A percentile compares a stretch with the other conserved stretches of the same genome.
Conservation (phyloP, 2,797 vertebrate species). For the Myiotriccus ornatus region DNA sequence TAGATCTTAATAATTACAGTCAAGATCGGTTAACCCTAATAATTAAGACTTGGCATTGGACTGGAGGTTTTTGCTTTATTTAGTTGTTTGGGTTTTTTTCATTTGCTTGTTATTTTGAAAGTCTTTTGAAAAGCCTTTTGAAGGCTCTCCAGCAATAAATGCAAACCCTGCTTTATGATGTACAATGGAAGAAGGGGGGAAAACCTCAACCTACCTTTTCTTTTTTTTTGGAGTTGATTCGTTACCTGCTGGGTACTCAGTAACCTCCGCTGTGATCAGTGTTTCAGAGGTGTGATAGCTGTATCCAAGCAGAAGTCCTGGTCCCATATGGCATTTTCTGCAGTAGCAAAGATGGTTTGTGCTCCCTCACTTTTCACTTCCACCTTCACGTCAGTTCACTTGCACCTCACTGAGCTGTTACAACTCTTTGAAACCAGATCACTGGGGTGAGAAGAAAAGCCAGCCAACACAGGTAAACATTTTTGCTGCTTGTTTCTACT, state of each 20-base stretch:
- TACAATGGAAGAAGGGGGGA: neutral
- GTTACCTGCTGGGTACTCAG: neutral
- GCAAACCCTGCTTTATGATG: neutral
- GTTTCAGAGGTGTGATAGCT: neutral
- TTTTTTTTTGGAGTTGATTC: neutral
- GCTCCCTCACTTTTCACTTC: neutral
- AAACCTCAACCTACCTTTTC: neutral
- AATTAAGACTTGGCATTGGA: neutral
- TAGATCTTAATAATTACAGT: neutral
- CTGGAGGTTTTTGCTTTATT: neutral
- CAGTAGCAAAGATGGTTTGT: neutral
- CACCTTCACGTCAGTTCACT: neutral
- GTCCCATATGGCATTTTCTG: neutral
- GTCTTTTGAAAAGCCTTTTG: neutral
- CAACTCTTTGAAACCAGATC: neutral
- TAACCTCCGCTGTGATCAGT: neutral
- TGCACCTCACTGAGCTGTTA: neutral
- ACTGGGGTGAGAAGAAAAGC: neutral
- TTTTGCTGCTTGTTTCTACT: neutral
- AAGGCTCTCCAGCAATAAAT: neutral
- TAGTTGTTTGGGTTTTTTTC: neutral
- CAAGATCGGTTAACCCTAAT: neutral
- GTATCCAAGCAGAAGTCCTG: neutral
- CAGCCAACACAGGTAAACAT: neutral
- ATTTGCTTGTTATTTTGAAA: neutral